A percentile compares a stretch with the other conserved stretches of the same genome.
Conservation (phyloP, 2,113 vertebrate genomes). For the Microtus pennsylvanicus region DNA sequence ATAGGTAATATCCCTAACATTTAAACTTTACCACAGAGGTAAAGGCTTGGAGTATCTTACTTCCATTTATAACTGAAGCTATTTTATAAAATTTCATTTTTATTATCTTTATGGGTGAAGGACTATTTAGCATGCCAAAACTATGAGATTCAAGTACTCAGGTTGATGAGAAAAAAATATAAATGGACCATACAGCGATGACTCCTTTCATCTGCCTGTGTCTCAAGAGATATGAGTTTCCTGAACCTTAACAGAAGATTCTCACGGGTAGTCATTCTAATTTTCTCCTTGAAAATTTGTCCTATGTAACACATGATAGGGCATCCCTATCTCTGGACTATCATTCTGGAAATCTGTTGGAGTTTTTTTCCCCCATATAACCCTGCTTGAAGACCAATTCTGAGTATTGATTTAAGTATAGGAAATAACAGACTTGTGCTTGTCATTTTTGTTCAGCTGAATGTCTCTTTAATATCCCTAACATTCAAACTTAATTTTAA, state of each 20-base stretch:
- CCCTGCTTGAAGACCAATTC: background rate
- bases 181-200: slow-evolving; percentile 31
- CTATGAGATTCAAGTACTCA: background rate
- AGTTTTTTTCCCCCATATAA: background rate
- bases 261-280: background rate
- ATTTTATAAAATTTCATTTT: slow-evolving; percentile 66
- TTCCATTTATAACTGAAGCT: slow-evolving; percentile 50
- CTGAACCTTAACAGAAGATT: slow-evolving; percentile 39
- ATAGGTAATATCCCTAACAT: no score
- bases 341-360: background rate
- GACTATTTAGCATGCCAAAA: slow-evolving; percentile 52
- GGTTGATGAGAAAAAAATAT: slow-evolving; percentile 30
- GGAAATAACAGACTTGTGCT: background rate
- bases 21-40: background rate
- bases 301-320: background rate
- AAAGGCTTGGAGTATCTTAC: slow-evolving; percentile 46
- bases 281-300: slow-evolving; percentile 58
- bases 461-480: background rate
- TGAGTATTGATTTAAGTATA: background rate
- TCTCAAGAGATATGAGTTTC: slow-evolving; percentile 50
- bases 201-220: slow-evolving; percentile 30
- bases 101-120: slow-evolving; percentile 72
- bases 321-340: background rate
- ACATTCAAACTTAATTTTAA: slow-evolving; percentile 21
- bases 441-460: background rate